Evolutionary conservation across 1,140 invertebrate species (phyloP).

Genomic region (Bombus superbus): DNA sequence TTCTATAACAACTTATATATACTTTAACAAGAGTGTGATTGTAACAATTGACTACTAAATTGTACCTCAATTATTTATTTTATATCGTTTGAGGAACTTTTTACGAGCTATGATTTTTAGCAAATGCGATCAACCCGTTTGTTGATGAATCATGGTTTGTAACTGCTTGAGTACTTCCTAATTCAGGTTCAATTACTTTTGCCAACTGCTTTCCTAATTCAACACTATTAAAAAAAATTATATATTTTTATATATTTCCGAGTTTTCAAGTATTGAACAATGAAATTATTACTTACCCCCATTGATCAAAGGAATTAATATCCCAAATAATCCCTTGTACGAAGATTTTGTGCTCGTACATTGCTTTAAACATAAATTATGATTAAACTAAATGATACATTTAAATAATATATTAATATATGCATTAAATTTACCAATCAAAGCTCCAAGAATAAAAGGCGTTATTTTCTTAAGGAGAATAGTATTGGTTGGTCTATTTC

Average conservation of each 20-base stretch:
- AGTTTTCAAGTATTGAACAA: not conserved
- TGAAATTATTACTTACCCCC: conserved; percentile 89
- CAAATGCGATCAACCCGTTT: conserved; percentile 92
- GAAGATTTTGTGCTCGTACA: conserved; percentile 99
- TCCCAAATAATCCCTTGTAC: conserved; percentile 99
- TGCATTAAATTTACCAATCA: conserved; percentile 91
- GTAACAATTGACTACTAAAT: conserved; percentile 3
- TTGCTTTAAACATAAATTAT: conserved; percentile 85
- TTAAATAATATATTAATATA: conserved; percentile 33
- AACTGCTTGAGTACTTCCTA: conserved; percentile 86
- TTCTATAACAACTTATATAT: not conserved
- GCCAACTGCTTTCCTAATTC: conserved; percentile 99
- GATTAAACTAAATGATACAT: not conserved
- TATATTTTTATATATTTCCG: conserved; percentile 1
- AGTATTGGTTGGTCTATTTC: conserved; percentile 98
- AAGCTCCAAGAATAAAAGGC: conserved; percentile 96
- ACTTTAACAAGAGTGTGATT: conserved; percentile 6
- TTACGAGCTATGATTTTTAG: conserved; percentile 84
- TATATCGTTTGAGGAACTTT: conserved; percentile 12
- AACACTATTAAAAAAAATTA: conserved; percentile 86
- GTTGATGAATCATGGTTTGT: conserved; percentile 91
- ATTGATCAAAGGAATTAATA: conserved; percentile 99
- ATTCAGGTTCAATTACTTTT: conserved; percentile 97
- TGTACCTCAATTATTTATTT: not conserved
- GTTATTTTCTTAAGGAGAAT: conserved; percentile 97